phyloP scores from a whole-genome alignment of 2,113 vertebrate species.

The Cisticola juncidis region DNA sequence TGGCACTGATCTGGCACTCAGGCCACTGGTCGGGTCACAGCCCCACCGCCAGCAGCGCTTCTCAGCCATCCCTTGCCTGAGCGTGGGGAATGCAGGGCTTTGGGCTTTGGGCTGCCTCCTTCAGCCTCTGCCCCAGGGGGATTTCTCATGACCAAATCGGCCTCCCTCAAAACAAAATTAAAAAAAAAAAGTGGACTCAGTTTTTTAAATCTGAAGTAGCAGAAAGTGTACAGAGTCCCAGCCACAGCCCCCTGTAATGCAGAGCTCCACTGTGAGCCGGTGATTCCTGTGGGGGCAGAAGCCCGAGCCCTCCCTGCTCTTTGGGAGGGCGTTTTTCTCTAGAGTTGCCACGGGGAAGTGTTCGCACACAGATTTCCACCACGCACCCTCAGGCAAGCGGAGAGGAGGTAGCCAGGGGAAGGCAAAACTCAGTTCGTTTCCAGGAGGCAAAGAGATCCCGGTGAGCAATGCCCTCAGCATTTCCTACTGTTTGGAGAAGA shows the following conservation, averaged over 20 bases:
- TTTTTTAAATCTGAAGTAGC: not conserved
- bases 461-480: slow-evolving; percentile 62
- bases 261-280: not conserved
- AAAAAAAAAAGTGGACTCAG: not conserved
- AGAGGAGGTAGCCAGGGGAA: slow-evolving; percentile 31
- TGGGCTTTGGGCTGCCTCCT: not conserved
- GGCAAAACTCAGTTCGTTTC: slow-evolving; percentile 15
- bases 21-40: not conserved
- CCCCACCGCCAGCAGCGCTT: not conserved
- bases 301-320: not conserved
- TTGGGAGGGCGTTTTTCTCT: not conserved
- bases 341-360: not conserved
- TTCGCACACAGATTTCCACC: not conserved
- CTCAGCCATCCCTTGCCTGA: not conserved
- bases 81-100: not conserved
- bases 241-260: not conserved
- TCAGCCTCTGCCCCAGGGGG: not conserved
- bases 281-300: not conserved
- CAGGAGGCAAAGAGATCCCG: slow-evolving; percentile 36
- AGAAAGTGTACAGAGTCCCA: not conserved
- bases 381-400: slow-evolving; percentile 35
- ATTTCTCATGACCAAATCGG: slow-evolving; percentile 26
- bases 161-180: not conserved
- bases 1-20: not conserved
- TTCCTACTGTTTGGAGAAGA: slow-evolving; percentile 14